Evolutionary conservation across 2,797 vertebrate genomes (phyloP).

Genomic region (Botia kubotai): DNA sequence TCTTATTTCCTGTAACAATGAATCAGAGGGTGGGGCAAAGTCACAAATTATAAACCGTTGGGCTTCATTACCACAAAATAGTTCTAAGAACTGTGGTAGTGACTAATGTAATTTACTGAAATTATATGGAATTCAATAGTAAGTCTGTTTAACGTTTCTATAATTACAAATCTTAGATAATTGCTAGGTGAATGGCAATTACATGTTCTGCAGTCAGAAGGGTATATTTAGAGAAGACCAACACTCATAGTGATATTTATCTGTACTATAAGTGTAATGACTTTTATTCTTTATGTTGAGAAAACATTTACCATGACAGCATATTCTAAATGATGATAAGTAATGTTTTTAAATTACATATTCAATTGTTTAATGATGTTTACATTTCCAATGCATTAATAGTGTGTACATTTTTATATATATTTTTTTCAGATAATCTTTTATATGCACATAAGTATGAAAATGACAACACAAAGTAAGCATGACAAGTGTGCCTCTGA

Average conservation of each 20-base stretch:
- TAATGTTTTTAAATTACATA: neutral
- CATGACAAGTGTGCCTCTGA: neutral
- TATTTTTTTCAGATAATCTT: neutral
- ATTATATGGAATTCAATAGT: constrained; percentile 54
- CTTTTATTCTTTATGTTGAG: neutral
- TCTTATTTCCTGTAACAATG: neutral
- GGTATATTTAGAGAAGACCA: constrained; percentile 45
- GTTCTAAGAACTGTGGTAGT: constrained; percentile 48
- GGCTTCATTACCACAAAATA: constrained; percentile 3
- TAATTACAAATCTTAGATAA: constrained; percentile 57
- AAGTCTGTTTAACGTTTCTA: constrained; percentile 56
- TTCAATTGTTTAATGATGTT: neutral
- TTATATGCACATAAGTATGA: neutral
- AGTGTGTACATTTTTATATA: neutral
- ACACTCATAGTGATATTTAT: constrained; percentile 48
- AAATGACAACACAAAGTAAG: neutral
- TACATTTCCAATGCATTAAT: neutral
- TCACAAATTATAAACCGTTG: neutral
- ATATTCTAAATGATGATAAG: neutral
- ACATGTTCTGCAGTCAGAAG: constrained; percentile 49
- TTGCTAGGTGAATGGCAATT: constrained; percentile 57
- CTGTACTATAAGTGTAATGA: constrained; percentile 22
- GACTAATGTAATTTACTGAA: constrained; percentile 61
- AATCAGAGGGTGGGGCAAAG: neutral
- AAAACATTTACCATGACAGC: neutral